phyloP scores from a whole-genome alignment of 2,797 vertebrate species.

The Sebastes jordani region DNA sequence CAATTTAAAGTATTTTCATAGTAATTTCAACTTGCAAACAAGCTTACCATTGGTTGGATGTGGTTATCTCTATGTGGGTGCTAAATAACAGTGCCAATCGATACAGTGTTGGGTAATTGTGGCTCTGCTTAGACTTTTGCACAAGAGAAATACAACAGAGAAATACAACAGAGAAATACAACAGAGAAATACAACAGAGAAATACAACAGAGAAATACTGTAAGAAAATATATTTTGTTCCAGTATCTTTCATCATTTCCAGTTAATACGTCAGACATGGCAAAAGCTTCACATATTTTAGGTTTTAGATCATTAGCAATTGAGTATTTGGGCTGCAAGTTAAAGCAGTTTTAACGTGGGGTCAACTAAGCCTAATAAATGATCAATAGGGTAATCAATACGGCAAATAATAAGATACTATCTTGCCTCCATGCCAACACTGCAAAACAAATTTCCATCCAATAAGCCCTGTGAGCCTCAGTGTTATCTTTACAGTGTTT shows the following conservation, averaged over 20 bases:
- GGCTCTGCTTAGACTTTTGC: background rate
- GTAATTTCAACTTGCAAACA: background rate
- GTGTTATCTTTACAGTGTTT: background rate
- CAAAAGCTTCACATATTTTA: background rate
- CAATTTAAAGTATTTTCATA: background rate
- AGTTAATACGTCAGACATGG: background rate
- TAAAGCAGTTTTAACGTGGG: background rate
- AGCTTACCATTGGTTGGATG: background rate
- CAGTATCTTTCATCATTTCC: background rate
- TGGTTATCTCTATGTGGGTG: background rate
- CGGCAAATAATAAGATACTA: background rate
- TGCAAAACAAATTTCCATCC: background rate
- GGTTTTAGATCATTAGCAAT: background rate
- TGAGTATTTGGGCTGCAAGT: background rate
- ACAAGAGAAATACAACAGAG: too few species aligned
- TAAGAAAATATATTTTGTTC: background rate
- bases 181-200: too few species aligned
- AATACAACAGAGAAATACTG: background rate
- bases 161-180: too few species aligned
- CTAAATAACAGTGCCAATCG: slow-evolving; percentile 46
- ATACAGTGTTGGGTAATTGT: background rate
- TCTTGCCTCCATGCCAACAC: background rate
- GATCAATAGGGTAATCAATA: slow-evolving; percentile 4
- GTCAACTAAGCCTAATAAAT: background rate
- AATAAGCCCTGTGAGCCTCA: background rate